These are phyloP conservation scores for Acestrorhynchus altus DNA, from an alignment of 2,797 vertebrate species.

Conservation along the genomic window DNA sequence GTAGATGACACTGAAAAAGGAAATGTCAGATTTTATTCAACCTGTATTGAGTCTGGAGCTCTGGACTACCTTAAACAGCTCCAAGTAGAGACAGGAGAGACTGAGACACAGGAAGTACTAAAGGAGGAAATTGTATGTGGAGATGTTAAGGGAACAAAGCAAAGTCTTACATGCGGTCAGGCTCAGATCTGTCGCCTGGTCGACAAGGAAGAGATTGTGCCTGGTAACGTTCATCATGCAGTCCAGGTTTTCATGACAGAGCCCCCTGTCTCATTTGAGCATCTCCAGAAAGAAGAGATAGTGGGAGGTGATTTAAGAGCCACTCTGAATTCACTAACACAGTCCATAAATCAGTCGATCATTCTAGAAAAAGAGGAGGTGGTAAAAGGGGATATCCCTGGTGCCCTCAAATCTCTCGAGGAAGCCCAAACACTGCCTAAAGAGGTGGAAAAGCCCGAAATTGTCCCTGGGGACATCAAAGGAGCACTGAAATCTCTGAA, in stretches of 20 bases:
- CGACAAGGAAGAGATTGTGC: constrained; percentile 84
- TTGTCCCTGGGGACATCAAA: constrained; percentile 84
- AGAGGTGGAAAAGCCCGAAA: constrained; percentile 83
- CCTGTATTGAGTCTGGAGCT: constrained; percentile 91
- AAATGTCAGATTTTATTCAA: constrained; percentile 92
- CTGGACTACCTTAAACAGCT: constrained; percentile 88
- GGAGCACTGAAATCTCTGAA: constrained; percentile 85
- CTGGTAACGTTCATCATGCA: constrained; percentile 85
- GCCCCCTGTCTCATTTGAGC: constrained; percentile 67
- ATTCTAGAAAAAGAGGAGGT: constrained; percentile 85
- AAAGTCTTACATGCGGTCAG: constrained; percentile 79
- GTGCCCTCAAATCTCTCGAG: constrained; percentile 81
- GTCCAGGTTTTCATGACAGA: constrained; percentile 87
- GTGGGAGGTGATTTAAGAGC: constrained; percentile 87
- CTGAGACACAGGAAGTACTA: constrained; percentile 53
- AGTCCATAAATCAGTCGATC: constrained; percentile 82
- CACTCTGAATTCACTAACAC: constrained; percentile 82
- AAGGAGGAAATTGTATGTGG: constrained; percentile 84
- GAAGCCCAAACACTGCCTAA: constrained; percentile 77
- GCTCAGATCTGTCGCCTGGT: constrained; percentile 83
- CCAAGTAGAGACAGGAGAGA: constrained; percentile 78
- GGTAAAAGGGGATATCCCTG: constrained; percentile 83
- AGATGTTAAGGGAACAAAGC: constrained; percentile 85
- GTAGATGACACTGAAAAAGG: constrained; percentile 88
- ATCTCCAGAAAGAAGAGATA: constrained; percentile 83